Evolutionary conservation across 2,113 vertebrate species (phyloP).

Genomic region (Notarius lentiginosus): DNA sequence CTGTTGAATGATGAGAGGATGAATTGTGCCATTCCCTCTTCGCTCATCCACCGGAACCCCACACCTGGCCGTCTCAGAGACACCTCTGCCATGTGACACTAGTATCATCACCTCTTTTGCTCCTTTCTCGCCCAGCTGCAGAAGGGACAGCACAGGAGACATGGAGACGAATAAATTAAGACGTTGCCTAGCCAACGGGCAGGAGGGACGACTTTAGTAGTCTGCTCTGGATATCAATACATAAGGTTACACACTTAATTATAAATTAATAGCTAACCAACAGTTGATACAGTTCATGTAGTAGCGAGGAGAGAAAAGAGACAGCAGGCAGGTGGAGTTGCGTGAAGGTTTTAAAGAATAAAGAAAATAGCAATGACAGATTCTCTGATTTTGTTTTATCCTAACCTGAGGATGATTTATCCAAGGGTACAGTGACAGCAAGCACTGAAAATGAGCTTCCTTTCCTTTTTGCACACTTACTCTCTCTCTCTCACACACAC

Average conservation of each 20-base stretch:
- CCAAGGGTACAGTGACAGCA: constrained; percentile 14
- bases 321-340: neutral
- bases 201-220: constrained; percentile 37
- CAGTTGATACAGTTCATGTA: neutral
- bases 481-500: constrained; percentile 17
- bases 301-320: neutral
- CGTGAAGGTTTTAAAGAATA: neutral
- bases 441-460: constrained; percentile 12
- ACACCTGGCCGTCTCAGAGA: constrained; percentile 25
- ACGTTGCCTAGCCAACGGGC: constrained; percentile 56
- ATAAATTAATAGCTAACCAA: constrained; percentile 31
- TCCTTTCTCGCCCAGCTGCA: constrained; percentile 42
- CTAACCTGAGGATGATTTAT: constrained; percentile 1
- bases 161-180: constrained; percentile 53
- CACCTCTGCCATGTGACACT: constrained; percentile 36
- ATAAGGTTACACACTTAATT: constrained; percentile 15
- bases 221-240: constrained; percentile 34
- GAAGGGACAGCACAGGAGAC: constrained; percentile 46
- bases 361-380: neutral
- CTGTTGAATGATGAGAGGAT: neutral
- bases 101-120: constrained; percentile 46
- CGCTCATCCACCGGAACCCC: neutral
- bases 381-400: neutral
- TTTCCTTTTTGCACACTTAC: constrained; percentile 3
- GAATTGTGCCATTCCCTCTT: neutral